These are phyloP conservation scores for Oppia nitens DNA, from an alignment of 1,140 invertebrate genomes.

Conservation along the genomic window DNA sequence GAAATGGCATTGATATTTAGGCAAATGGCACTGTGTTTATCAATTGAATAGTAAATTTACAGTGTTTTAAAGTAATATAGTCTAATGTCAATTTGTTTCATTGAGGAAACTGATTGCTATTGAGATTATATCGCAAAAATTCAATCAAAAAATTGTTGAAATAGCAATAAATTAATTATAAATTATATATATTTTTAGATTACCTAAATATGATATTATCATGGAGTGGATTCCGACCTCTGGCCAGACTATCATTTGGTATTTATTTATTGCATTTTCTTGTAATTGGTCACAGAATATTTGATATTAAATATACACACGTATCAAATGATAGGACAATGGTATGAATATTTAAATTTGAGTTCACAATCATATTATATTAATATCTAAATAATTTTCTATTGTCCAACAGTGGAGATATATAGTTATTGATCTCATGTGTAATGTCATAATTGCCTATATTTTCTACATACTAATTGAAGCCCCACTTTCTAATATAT, in stretches of 20 bases:
- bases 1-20: too few relatives aligned
- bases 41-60: background rate
- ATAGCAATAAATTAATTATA: background rate
- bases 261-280: background rate
- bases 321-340: background rate
- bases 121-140: background rate
- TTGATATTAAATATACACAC: background rate
- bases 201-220: background rate
- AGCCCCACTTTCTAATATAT: background rate
- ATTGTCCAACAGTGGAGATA: background rate
- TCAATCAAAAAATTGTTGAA: background rate
- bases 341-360: background rate
- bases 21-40: too few relatives aligned
- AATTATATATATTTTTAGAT: background rate
- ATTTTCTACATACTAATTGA: background rate
- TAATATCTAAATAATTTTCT: background rate
- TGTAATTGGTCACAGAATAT: background rate
- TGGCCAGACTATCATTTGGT: background rate
- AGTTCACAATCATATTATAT: background rate
- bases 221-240: background rate
- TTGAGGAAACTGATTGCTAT: background rate
- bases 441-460: background rate
- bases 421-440: background rate
- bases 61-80: background rate
- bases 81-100: background rate